Base-by-base conservation (phyloP, 2,797 vertebrate species). In the Sebastes oblongus region DNA sequence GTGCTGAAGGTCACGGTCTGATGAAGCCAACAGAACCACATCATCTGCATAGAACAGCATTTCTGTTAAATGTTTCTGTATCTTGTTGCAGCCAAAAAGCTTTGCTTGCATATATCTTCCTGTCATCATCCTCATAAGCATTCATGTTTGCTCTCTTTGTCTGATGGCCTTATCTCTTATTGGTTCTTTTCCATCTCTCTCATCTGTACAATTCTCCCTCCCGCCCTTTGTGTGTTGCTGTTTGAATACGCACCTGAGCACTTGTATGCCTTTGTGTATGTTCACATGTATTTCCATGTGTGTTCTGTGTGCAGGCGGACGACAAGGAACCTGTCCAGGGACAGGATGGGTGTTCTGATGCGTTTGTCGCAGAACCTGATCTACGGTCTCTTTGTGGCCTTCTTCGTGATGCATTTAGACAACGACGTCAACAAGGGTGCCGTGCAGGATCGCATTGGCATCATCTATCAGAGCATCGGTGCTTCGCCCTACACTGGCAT, bases 281-380 rank as follows among this genome's bases (percentile, higher is more conserved):
- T 60, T 39, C 12, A 6, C 16, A 14, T 52, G 8, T 73, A 34
- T 72, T 58, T 68, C 13, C 20, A 13, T 76, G 10, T 78, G 59
- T 87, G 25, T 74, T 72, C n/a, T 77, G 42, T 85, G 82, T 88
- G 70, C 87, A 99, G 98, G 93, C 96, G 97, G 89, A 95, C 96
- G 13, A 86, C 87, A 1, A 95, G 95, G 83, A 99, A 99, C 91
- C 87, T 98, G 32, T 95, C 95, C 85, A 95, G 97, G 92, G 96
- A 99, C 91, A 96, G 97, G 90, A 96, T 95, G 88, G 98, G 97
- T 0, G 90, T 99, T 50, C 80, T 95, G 54, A 98, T 98, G 97
- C 97, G 98, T 32, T 96, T 99, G 39, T 95, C 95, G n/a, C 98
- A 99, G 95, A 99, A 99, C 84, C 85, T 99, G 68, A 94, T 99